These are phyloP conservation scores for Ephestia elutella DNA, from an alignment of 1,140 invertebrate genomes.

Conservation along the genomic window DNA sequence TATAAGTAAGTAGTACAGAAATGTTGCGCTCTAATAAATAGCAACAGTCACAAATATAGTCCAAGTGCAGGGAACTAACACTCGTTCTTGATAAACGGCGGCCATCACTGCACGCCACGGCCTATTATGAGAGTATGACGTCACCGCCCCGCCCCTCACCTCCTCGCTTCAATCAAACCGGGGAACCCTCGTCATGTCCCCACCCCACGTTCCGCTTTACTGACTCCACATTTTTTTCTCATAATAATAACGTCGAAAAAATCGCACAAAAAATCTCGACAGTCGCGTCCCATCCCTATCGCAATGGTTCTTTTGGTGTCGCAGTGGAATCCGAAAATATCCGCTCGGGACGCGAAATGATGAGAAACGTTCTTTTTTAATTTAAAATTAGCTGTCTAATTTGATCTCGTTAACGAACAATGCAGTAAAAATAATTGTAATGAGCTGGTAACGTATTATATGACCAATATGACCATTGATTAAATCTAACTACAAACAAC, in stretches of 20 bases:
- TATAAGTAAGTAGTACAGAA: not conserved
- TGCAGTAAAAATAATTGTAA: too few relatives aligned
- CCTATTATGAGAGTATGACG: constrained; percentile 73
- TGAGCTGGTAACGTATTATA: too few relatives aligned
- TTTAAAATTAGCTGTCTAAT: constrained; percentile 7
- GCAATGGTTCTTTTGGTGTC: constrained; percentile 47
- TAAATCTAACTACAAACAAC: too few relatives aligned
- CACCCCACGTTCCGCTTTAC: constrained; percentile 68
- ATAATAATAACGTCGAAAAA: constrained; percentile 74
- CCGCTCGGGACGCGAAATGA: constrained; percentile 35
- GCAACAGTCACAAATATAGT: constrained; percentile 35
- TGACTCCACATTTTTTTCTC: constrained; percentile 72
- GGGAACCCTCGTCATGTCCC: constrained; percentile 70
- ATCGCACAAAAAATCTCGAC: constrained; percentile 71
- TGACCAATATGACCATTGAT: too few relatives aligned
- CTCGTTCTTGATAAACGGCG: constrained; percentile 66
- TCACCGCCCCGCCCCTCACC: constrained; percentile 67
- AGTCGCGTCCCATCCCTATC: constrained; percentile 65
- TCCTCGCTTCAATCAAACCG: constrained; percentile 69
- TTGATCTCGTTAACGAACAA: not conserved
- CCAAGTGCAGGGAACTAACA: constrained; percentile 53
- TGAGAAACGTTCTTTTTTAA: constrained; percentile 17
- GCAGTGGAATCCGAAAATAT: constrained; percentile 52
- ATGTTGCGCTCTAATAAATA: not conserved
- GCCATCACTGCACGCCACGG: constrained; percentile 70